Evolutionary conservation across 2,113 vertebrate genomes (phyloP).

Genomic region (Eulacestoma nigropectus): DNA sequence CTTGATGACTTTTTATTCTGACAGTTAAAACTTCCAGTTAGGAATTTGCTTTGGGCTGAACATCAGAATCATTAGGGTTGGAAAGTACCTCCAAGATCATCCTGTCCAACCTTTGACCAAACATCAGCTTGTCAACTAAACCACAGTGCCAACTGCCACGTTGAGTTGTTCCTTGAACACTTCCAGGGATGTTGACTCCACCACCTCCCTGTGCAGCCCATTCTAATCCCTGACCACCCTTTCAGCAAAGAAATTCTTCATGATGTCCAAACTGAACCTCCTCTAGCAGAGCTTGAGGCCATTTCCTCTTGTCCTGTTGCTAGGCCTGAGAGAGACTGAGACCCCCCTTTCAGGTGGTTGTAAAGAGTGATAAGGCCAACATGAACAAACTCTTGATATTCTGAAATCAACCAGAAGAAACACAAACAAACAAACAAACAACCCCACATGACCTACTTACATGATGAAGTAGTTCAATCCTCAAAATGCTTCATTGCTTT

Average conservation of each 20-base stretch:
- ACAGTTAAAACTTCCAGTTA: not conserved
- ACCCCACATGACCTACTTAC: not conserved
- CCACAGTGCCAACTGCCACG: no score
- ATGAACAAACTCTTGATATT: not conserved
- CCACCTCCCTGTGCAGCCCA: not conserved
- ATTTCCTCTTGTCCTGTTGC: not conserved
- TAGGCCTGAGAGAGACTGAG: not conserved
- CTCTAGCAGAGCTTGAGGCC: not conserved
- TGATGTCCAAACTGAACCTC: not conserved
- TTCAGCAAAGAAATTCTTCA: not conserved
- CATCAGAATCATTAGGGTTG: not conserved
- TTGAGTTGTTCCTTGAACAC: rapidly evolving
- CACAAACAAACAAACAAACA: not conserved
- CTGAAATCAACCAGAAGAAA: not conserved
- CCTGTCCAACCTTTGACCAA: not conserved
- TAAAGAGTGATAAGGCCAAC: not conserved
- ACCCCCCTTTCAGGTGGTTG: not conserved
- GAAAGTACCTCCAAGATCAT: not conserved
- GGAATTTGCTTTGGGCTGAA: not conserved
- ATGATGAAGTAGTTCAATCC: not conserved
- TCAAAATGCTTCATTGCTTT: not conserved
- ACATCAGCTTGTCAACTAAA: not conserved
- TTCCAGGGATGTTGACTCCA: not conserved
- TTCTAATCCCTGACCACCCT: not conserved
- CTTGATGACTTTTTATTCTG: not conserved